Evolutionary conservation across 2,797 vertebrate genomes (phyloP).

Genomic region (Caiman crocodilus): DNA sequence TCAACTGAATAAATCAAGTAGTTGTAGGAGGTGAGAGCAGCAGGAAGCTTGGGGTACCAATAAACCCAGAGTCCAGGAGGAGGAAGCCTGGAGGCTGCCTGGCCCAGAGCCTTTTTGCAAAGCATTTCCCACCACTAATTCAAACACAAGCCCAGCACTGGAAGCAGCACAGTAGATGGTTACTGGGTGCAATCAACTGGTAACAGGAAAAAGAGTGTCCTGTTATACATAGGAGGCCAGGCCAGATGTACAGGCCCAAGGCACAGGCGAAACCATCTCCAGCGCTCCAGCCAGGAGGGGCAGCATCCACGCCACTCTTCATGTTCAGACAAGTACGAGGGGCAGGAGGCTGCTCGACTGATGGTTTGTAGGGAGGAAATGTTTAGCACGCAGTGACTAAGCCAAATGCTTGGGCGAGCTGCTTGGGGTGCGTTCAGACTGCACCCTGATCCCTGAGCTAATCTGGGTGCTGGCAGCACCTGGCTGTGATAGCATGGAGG

Average conservation of each 20-base stretch:
- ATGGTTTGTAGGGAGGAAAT: not conserved
- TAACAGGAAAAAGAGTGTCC: not conserved
- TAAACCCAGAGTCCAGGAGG: not conserved
- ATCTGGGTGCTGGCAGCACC: no score
- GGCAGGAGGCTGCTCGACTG: not conserved
- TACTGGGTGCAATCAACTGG: not conserved
- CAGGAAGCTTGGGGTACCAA: not conserved
- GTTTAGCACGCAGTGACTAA: not conserved
- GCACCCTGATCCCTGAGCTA: no score
- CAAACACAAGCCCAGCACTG: accelerated
- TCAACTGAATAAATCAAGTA: not conserved
- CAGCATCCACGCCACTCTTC: not conserved
- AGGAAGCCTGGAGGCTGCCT: not conserved
- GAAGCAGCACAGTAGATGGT: not conserved
- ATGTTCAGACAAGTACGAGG: not conserved
- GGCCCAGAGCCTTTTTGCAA: not conserved
- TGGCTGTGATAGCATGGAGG: no score
- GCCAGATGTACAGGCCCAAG: no score
- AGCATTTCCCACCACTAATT: not conserved
- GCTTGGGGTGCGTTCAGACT: not conserved
- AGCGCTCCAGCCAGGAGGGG: no score
- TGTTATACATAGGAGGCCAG: not conserved
- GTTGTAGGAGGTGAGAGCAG: not conserved
- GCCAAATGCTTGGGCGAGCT: not conserved
- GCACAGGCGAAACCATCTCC: not conserved